Percentiles rank a stretch among this genome's conserved stretches.
Conservation (phyloP, 2,888 invertebrate genomes). For the Coleophora deauratella region DNA sequence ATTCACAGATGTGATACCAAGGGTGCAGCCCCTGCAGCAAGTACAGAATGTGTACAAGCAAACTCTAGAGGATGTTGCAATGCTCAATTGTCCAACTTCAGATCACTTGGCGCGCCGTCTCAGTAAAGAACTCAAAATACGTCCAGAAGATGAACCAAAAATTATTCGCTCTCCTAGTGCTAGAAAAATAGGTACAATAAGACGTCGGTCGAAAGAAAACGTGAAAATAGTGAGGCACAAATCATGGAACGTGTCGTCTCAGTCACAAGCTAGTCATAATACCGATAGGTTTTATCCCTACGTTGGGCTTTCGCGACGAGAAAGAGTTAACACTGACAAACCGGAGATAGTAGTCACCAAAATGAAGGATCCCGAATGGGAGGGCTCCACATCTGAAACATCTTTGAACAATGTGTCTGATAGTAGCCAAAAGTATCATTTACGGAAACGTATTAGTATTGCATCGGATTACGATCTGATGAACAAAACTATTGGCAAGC, state of each 20-base stretch:
- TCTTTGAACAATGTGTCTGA: constrained; percentile 38
- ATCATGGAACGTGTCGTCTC: constrained; percentile 76
- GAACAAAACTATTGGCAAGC: constrained; percentile 45
- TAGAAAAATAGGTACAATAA: constrained; percentile 83
- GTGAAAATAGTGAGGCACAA: constrained; percentile 74
- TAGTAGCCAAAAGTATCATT: constrained; percentile 45
- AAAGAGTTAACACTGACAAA: constrained; percentile 49
- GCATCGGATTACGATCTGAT: constrained; percentile 42
- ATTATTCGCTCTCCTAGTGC: constrained; percentile 87
- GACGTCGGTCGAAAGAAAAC: constrained; percentile 81
- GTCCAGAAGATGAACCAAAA: constrained; percentile 79
- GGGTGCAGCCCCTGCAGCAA: constrained; percentile 72
- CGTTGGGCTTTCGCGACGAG: constrained; percentile 61
- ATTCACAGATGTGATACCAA: constrained; percentile 68
- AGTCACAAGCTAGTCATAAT: constrained; percentile 52
- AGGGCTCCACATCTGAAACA: constrained; percentile 40
- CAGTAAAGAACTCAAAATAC: constrained; percentile 82
- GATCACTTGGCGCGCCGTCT: constrained; percentile 81
- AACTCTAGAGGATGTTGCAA: constrained; percentile 80
- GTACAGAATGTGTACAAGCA: constrained; percentile 84
- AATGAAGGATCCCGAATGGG: constrained; percentile 39
- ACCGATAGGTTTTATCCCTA: constrained; percentile 69
- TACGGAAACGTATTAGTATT: constrained; percentile 49
- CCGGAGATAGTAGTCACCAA: constrained; percentile 34
- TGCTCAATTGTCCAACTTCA: constrained; percentile 76